Base-by-base conservation (phyloP, 2,797 vertebrate genomes). In the Lates japonicus region DNA sequence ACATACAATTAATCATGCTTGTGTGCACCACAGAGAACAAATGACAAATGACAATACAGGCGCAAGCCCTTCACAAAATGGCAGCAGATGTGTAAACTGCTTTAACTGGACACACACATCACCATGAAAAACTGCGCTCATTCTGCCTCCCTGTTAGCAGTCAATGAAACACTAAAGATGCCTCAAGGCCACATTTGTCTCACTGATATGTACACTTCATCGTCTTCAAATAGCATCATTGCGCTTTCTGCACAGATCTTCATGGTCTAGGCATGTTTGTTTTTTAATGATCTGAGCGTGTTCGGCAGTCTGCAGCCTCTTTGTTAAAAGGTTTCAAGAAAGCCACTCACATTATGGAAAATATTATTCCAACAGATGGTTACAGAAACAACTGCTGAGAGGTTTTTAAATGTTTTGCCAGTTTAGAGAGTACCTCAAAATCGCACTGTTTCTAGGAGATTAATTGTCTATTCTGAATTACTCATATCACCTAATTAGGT, bases 361-460 rank as follows among this genome's bases (percentile, higher is more conserved):
- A 55, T 31, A 62, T 65, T 46, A 46, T 35, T 42, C 12, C 42
- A 70, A 59, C 84, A 89, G 77, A 86, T 73, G 80, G 61, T 64
- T 63, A 71, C 39, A 46, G 46, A 67, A 74, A 64, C 19, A 70
- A 49, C 57, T 55, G 44, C 55, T 62, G 41, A 51, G 70, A 62
- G 29, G 10, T 48, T 69, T 65, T 55, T 17, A 54, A 74, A 67
- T 76, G 62, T 64, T 76, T 49, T 74, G 13, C 19, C 25, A 60
- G 51, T 71, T 0, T 42, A 6, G 9, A 70, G 44, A 8, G 29
- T 19, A 37, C 51, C 22, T 66, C 33, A 25, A 57, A 64, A 62
- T 19, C 17, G 48, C 9, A 42, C n/a, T 33, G 42, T 58, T 71
- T 74, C 48, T 10, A 25, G 25, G 42, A 48, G 39, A 78, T n/a